Base-by-base conservation (phyloP, 1,140 invertebrate species). In the Helicoverpa zea region DNA sequence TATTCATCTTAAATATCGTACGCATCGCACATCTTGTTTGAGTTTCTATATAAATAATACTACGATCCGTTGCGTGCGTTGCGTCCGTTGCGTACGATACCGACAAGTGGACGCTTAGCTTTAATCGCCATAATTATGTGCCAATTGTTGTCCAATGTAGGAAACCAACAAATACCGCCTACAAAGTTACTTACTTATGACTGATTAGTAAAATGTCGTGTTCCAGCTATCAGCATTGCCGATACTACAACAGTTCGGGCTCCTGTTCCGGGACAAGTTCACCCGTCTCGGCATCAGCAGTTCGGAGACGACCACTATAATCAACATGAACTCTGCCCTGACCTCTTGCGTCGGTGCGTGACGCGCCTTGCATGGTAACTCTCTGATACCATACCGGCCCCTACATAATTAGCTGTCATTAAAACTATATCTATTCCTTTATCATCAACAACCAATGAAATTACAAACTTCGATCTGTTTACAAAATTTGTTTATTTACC, bases 181-280 rank as follows among this genome's bases (percentile, higher is more conserved):
- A 2, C 23, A 23, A 23, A 23, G 23, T 23, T n/a, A n/a, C 23
- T 54, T 54, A 54, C 12, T 54, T 29, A 11, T 4, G 12, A 30
- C 10, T 72, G n/a, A 72, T 52, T 11, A 13, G 13, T n/a, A 16
- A 30, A 72, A 13, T 80, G 1, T 61, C 47, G n/a, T 58, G 2
- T 95, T 95, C 23, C 92, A 97, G 97, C 91, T 97, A 3, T 96
- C 96, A 72, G 93, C 96, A 7, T 94, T 97, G 82, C 96, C 96
- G 5, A 94, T 96, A 72, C 88, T 97, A 52, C 97, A 97, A 88
- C 96, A 96, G 80, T 97, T 97, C 81, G 97, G 96, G 1, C 92
- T 97, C 30, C 90, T 97, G 54, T 97, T 97, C 86, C 96, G 96
- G 29, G 96, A 96, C 64, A 96, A 95, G 83, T 96, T 97, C 49